Evolutionary conservation across 1,140 invertebrate species (phyloP), one percentile per base, ranked within the genome.

Genomic region (Bombus breviceps): DNA sequence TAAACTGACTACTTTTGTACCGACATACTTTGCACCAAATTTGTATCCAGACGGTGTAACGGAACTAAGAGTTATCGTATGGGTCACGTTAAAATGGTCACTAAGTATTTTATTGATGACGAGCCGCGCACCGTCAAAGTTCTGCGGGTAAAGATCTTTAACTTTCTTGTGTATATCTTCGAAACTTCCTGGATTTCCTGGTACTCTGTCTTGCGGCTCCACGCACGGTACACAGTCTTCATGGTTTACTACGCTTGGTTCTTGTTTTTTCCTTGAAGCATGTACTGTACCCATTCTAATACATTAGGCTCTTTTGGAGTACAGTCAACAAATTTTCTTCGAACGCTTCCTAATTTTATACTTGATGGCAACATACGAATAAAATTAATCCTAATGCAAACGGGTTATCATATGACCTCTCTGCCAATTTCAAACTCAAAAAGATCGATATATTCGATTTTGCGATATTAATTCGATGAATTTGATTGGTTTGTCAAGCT

Each of bases 11-110:
- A 93, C 92, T 87, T 97, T 96, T 1, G 94, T 95, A 1, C 98
- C 98, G 12, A 97, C 96, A 94, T 97, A 98, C 37, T 97, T 98
- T n/a, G 97, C 96, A 57, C 97, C 97, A 95, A 98, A 98, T 89
- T 97, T 96, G 57, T 98, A 98, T 0, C 97, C 97, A 1, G 97
- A 96, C 1, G 97, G 97, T 10, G 95, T 96, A 2, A 96, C 94
- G 0, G 96, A 95, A 82, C 97, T 97, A 92, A 98, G 95, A 81
- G 96, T 96, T 81, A 97, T 86, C 43, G 96, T 96, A 87, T 98
- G 97, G 43, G 96, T 96, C 13, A 98, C 96, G 92, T 97, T 97
- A 93, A 98, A 98, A 92, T 98, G 97, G 90, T 97, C 96, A 90
- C 97, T 98, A 10, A 98, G 93, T 41, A 95, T 96, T 94, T 98